phyloP scores from a whole-genome alignment of 2,888 invertebrate genomes.

The Saturnia pavonia region DNA sequence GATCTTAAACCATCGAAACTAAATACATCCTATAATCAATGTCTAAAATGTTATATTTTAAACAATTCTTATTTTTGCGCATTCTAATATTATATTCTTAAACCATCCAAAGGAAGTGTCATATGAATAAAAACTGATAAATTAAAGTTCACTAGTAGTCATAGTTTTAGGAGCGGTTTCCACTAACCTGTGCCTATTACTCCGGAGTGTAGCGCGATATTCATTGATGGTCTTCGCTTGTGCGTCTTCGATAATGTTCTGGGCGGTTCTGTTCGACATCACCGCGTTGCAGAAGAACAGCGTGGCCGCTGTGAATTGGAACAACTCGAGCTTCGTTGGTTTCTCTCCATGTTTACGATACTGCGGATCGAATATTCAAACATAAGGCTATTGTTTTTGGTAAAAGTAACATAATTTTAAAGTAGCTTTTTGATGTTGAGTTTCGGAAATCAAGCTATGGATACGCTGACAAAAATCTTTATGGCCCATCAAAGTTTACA shows the following conservation, averaged over 20 bases:
- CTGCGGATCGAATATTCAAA: constrained; percentile 38
- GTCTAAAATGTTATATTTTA: no score
- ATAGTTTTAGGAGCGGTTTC: background rate
- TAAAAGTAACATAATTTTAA: no score
- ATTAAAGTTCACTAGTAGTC: background rate
- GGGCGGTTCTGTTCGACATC: constrained; percentile 71
- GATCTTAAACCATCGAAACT: no score
- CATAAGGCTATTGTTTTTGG: background rate
- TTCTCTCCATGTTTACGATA: constrained; percentile 68
- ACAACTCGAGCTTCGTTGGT: constrained; percentile 68
- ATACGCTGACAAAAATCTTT: no score
- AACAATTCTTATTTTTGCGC: no score
- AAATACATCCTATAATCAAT: no score
- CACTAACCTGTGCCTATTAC: constrained; percentile 76
- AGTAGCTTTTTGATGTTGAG: no score
- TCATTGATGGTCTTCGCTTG: constrained; percentile 78
- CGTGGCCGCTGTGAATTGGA: constrained; percentile 75
- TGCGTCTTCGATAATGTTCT: constrained; percentile 77
- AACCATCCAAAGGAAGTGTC: no score
- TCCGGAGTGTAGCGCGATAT: constrained; percentile 74
- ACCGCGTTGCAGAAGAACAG: constrained; percentile 75
- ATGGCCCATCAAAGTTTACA: no score
- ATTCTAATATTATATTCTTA: no score
- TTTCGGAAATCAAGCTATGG: no score
- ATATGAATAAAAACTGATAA: no score